These are phyloP conservation scores for Genyomyrus donnyi DNA, from an alignment of 2,113 vertebrate genomes.

Conservation along the genomic window DNA sequence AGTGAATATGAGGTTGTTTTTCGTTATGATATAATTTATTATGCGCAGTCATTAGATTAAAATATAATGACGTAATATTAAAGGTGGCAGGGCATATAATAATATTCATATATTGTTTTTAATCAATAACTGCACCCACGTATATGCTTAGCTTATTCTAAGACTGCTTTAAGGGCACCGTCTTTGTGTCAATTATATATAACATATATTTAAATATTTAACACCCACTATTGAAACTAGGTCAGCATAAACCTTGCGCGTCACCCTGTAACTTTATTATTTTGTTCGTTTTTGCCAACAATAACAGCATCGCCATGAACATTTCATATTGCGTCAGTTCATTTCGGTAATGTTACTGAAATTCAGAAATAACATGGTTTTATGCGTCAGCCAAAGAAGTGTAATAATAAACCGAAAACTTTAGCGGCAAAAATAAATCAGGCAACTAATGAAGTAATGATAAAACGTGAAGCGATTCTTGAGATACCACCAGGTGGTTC, in stretches of 20 bases:
- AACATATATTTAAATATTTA: neutral
- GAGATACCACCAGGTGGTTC: neutral
- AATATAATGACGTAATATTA: constrained; percentile 13
- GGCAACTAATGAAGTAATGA: neutral
- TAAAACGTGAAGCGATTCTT: neutral
- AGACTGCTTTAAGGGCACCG: neutral
- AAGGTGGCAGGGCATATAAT: neutral
- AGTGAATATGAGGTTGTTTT: neutral
- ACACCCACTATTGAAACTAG: neutral
- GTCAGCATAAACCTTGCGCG: neutral
- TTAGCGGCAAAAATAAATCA: neutral
- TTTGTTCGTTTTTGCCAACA: neutral
- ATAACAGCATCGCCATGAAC: neutral
- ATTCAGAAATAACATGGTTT: neutral
- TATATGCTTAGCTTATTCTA: constrained; percentile 3
- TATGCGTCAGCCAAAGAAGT: neutral
- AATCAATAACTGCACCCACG: neutral
- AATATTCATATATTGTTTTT: constrained; percentile 7
- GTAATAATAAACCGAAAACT: neutral
- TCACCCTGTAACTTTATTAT: neutral
- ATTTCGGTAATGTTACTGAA: neutral
- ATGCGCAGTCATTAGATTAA: constrained; percentile 15
- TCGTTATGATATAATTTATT: constrained; percentile 17
- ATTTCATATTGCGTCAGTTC: neutral
- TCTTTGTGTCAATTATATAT: neutral